Evolutionary conservation across 2,888 invertebrate genomes (phyloP), one percentile per base, ranked within the genome.

Genomic region (Cistogaster globosa): DNA sequence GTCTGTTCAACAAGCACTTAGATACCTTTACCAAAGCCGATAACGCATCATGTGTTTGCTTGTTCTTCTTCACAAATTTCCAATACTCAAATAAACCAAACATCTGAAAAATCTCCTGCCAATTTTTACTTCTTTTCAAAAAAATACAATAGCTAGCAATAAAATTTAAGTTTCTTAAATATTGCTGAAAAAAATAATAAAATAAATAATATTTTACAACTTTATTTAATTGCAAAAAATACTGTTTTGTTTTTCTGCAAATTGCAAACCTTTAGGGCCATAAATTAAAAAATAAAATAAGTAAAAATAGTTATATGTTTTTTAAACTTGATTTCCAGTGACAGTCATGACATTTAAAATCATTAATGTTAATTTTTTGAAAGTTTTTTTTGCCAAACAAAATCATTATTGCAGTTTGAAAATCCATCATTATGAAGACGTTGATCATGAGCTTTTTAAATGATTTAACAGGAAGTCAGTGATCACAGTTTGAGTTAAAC

Each of bases 221-320:
- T 80, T 76, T 60, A 76, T 80, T 76, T 75, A 71, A 68, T 69
- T 75, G 69, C 75, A 60, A 80, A n/a, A 20, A 20, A 53, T 53
- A n/a, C n/a, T 57, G 57, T 60, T 51, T 57, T 55, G 63, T 9
- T 72, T 20, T 36, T 16, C 8, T 16, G 11, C 11, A 38, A 14
- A 55, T 26, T 20, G 20, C 74, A 32, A 69, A 65, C 76, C 80
- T 76, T 67, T 42, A 71, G 58, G 80, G 80, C 60, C 60, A 80
- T 84, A 55, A 75, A 80, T 80, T 80, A 76, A 80, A 76, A 62
- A 60, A 76, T 60, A 58, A 80, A 57, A 76, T 67, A 58, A 74
- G 55, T 62, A 20, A 71, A 65, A 32, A 58, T 4, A 69, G 16
- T 62, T 60, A 12, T n/a, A 51, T n/a, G n/a, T n/a, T n/a, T 1